These are phyloP conservation scores for Automeris io DNA, from an alignment of 2,888 invertebrate genomes.

Conservation along the genomic window DNA sequence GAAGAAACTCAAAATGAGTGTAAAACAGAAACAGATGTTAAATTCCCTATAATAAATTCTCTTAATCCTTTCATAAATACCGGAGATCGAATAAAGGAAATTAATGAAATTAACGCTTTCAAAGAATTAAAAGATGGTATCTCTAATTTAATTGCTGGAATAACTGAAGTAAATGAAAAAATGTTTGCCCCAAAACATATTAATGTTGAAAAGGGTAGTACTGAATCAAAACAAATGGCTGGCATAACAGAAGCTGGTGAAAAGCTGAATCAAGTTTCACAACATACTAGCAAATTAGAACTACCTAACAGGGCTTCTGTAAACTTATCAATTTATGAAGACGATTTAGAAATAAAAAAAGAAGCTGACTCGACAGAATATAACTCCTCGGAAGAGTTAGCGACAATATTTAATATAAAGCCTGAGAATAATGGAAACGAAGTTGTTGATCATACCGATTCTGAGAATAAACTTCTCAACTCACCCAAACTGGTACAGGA, in stretches of 20 bases:
- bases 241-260: constrained; percentile 51
- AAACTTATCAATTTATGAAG: constrained; percentile 65
- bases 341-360: constrained; percentile 56
- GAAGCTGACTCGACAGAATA: constrained; percentile 76
- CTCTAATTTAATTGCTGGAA: constrained; percentile 69
- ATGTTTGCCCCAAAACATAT: constrained; percentile 46
- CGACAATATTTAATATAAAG: constrained; percentile 75
- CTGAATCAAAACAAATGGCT: constrained; percentile 27
- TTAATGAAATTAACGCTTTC: constrained; percentile 67
- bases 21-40: constrained; percentile 18
- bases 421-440: constrained; percentile 1
- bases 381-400: constrained; percentile 80
- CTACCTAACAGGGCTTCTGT: constrained; percentile 49
- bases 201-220: constrained; percentile 26
- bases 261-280: constrained; percentile 44
- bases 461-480: constrained; percentile 44
- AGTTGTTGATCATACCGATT: constrained; percentile 26
- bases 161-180: constrained; percentile 69
- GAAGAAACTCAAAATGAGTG: constrained; percentile 12
- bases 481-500: constrained; percentile 68
- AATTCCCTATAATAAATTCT: constrained; percentile 37
- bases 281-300: constrained; percentile 34
- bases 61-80: constrained; percentile 59
- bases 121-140: constrained; percentile 72
- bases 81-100: constrained; percentile 56